Conservation (phyloP, 2,888 invertebrate species). For the Gibbula magus region DNA sequence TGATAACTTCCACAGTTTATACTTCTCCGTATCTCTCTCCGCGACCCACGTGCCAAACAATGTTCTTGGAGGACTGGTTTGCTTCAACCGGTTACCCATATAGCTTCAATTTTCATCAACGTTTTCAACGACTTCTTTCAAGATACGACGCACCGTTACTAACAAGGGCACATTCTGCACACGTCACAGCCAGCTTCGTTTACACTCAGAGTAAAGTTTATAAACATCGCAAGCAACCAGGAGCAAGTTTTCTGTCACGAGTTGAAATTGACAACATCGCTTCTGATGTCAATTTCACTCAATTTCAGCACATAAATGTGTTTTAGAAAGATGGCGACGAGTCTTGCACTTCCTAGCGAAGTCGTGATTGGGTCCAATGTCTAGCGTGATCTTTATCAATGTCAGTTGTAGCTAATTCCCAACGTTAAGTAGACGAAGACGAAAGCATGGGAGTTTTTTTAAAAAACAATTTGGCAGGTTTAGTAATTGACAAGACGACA, state of each 20-base stretch:
- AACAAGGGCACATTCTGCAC: background rate
- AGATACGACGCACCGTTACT: background rate
- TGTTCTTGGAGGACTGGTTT: background rate
- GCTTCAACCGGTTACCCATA: no score
- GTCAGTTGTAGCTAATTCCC: background rate
- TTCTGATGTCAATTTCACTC: conserved; percentile 10
- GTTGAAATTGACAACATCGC: background rate
- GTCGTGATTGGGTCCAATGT: background rate
- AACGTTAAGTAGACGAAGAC: background rate
- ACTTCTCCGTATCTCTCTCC: background rate
- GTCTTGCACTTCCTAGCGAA: background rate
- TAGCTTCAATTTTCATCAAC: no score
- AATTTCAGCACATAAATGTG: conserved; percentile 8
- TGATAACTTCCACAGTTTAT: background rate
- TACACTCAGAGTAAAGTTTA: background rate
- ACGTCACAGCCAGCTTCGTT: background rate
- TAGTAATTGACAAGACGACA: background rate
- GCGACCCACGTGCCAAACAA: background rate
- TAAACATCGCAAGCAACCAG: background rate
- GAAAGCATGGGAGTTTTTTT: background rate
- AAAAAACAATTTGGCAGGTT: background rate
- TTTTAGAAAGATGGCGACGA: background rate
- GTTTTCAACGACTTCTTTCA: no score
- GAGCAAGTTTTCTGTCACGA: background rate
- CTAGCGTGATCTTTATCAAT: background rate